Evolutionary conservation across 2,113 vertebrate species (phyloP), one percentile per base, ranked within the genome.

Genomic region (Oncorhynchus gorbuscha): DNA sequence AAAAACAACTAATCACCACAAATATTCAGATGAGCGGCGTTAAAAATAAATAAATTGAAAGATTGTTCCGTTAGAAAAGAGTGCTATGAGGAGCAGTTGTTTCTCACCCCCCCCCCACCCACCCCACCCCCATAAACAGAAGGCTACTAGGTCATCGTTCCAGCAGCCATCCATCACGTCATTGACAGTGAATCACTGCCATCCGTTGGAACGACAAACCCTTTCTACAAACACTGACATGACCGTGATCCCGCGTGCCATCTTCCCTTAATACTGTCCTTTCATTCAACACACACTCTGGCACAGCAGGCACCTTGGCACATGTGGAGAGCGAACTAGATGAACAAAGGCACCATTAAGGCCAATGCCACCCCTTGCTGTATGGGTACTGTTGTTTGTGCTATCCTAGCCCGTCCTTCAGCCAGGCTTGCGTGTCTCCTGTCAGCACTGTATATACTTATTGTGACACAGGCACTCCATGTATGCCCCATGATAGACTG

Each of bases 311-410:
- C 61, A 76, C 24, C 78, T 71, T 79, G 59, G 65, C 70, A 55
- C 66, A 3, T 24, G 70, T 64, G 65, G 58, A 73, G 51, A 72
- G 66, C 28, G 22, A 72, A 64, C 55, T 77, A 74, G 72, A 45
- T 73, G 70, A 80, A 92, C 89, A 92, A 88, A 89, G 81, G 76
- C 81, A 49, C 74, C 80, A 76, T 90, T 90, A 80, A 85, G 39
- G 69, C 62, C 9, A 9, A 55, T 32, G 18, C 49, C 77, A 71
- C 59, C 30, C n/a, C 75, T 64, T 71, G 9, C 64, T 84, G 75
- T 70, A 70, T 69, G 39, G 76, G 71, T 28, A 28, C 80, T 74
- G 59, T 84, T 62, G 73, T 83, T 72, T 81, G 86, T 87, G 80
- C 75, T 85, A 82, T 76, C 64, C 74, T 49, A 32, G 73, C 61